Conservation (phyloP, 2,113 vertebrate species). For the Pandion haliaetus region DNA sequence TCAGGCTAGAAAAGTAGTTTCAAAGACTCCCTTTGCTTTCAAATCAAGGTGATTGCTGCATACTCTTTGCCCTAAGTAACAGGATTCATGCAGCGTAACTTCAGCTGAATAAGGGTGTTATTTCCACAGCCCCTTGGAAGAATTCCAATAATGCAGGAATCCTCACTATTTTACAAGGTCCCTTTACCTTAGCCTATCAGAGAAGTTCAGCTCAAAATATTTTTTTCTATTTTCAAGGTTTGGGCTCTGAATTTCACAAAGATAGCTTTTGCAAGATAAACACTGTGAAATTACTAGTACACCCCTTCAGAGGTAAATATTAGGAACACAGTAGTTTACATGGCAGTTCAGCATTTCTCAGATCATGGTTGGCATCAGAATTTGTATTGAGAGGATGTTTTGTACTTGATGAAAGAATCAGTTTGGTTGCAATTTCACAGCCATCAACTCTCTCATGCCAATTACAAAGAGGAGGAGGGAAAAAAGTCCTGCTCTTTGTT, state of each 20-base stretch:
- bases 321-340: not conserved
- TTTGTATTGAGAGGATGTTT: not conserved
- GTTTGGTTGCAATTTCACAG: not conserved
- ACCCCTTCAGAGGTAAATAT: not conserved
- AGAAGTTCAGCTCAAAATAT: not conserved
- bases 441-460: not conserved
- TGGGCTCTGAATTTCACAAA: not conserved
- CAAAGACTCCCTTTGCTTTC: not conserved
- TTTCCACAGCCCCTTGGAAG: not conserved
- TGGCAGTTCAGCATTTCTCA: not conserved
- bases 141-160: not conserved
- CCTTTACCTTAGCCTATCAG: not conserved
- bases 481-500: not conserved
- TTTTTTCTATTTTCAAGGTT: not conserved
- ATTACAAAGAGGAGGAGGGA: not conserved
- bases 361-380: not conserved
- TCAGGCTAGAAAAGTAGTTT: not conserved
- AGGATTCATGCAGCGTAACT: not conserved
- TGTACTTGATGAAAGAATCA: not conserved
- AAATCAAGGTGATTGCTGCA: not conserved
- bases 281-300: not conserved
- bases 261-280: not conserved
- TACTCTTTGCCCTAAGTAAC: not conserved
- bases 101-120: not conserved
- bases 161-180: not conserved